Conservation (phyloP, 2,888 invertebrate species). For the Oasisia sp. region DNA sequence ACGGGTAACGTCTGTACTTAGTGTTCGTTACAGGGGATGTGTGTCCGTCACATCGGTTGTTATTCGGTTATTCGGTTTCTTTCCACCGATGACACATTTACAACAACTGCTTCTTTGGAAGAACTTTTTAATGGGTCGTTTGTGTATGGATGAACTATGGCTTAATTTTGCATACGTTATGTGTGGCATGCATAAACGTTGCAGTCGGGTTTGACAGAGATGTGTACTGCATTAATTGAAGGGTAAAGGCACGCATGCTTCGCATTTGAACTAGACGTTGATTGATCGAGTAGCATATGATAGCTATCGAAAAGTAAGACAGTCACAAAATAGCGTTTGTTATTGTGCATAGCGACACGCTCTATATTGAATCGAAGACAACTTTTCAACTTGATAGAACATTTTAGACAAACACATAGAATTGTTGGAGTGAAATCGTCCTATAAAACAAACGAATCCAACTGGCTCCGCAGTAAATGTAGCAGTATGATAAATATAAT, state of each 20-base stretch:
- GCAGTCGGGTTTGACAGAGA: neutral
- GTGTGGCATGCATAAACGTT: neutral
- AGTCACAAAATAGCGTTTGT: neutral
- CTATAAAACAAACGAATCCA: neutral
- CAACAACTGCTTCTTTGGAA: neutral
- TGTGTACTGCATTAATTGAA: neutral
- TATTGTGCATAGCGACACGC: neutral
- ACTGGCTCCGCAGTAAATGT: neutral
- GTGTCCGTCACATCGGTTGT: neutral
- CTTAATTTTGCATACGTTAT: neutral
- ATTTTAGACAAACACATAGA: neutral
- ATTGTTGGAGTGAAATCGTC: neutral
- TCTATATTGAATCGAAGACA: neutral
- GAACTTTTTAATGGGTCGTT: constrained; percentile 10
- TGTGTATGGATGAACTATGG: neutral
- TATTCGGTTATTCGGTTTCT: neutral
- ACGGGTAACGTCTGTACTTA: too few species aligned
- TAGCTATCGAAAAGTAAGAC: neutral
- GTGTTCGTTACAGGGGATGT: neutral
- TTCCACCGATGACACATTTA: neutral
- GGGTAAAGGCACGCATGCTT: neutral
- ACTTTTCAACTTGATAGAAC: neutral
- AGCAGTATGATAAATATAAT: neutral
- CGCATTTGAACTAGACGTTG: neutral
- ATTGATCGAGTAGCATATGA: neutral